Evolutionary conservation across 2,113 vertebrate species (phyloP).

Genomic region (Stomatorhinus ivindoensis): DNA sequence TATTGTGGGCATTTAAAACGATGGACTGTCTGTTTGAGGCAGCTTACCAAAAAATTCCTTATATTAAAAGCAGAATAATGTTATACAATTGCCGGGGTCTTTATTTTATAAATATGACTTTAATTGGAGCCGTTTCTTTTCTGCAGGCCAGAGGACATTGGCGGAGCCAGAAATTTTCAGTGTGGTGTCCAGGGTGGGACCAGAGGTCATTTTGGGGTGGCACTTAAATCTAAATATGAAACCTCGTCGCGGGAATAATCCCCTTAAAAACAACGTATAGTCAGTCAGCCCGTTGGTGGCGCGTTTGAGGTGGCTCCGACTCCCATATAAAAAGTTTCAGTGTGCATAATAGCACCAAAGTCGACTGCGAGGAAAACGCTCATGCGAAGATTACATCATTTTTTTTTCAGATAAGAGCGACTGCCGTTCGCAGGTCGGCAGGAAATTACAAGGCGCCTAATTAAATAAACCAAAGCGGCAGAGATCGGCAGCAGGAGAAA

Average conservation of each 20-base stretch:
- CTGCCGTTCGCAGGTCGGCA: slow-evolving; percentile 13
- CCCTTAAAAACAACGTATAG: slow-evolving; percentile 34
- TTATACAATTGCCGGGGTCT: neutral
- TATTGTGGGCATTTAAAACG: neutral
- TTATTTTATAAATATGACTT: neutral
- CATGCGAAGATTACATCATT: slow-evolving; percentile 41
- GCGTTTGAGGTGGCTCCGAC: slow-evolving; percentile 77
- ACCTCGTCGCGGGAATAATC: slow-evolving; percentile 53
- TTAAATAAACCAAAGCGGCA: slow-evolving; percentile 27
- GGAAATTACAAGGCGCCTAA: slow-evolving; percentile 21
- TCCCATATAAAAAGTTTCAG: slow-evolving; percentile 78
- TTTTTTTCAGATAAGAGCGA: slow-evolving; percentile 24
- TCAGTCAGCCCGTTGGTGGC: slow-evolving; percentile 61
- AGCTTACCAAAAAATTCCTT: neutral
- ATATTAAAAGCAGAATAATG: neutral
- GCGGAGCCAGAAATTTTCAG: slow-evolving; percentile 21
- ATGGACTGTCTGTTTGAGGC: neutral
- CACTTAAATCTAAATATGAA: neutral
- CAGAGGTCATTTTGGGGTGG: neutral
- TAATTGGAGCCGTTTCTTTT: neutral
- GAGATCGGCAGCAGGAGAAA: slow-evolving; percentile 19
- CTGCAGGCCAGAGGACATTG: neutral
- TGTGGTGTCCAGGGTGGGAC: neutral
- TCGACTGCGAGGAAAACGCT: slow-evolving; percentile 48
- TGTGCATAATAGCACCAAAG: slow-evolving; percentile 61